phyloP scores from a whole-genome alignment of 2,113 vertebrate genomes.

The Baryphthengus martii region DNA sequence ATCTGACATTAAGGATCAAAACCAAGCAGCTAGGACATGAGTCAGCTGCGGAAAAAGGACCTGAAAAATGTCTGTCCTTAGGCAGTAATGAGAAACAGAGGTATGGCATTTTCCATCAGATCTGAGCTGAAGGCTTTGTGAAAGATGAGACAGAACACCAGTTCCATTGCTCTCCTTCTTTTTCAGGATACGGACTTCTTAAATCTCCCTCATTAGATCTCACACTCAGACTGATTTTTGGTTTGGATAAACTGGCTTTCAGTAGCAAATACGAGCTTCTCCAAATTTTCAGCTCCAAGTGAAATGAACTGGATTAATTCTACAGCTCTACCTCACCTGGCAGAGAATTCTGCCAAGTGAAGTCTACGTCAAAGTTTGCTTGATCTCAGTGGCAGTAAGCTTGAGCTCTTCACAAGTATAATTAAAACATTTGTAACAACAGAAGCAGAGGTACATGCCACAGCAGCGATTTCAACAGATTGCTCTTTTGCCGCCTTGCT shows the following conservation, averaged over 20 bases:
- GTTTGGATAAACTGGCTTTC: neutral
- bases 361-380: neutral
- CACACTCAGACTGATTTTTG: neutral
- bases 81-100: neutral
- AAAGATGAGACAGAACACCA: neutral
- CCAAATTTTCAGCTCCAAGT: neutral
- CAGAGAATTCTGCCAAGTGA: neutral
- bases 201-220: neutral
- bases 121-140: neutral
- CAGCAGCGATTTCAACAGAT: neutral
- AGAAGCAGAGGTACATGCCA: neutral
- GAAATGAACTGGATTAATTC: neutral
- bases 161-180: neutral
- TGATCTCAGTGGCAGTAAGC: neutral
- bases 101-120: neutral
- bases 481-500: neutral
- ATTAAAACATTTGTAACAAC: neutral
- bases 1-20: neutral
- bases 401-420: neutral
- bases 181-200: neutral
- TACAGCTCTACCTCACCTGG: too few species aligned
- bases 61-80: neutral
- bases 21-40: neutral
- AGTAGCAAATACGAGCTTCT: neutral
- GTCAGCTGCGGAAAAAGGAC: neutral